Base-by-base conservation (phyloP, 1,140 invertebrate genomes). In the Pomacea maculata region DNA sequence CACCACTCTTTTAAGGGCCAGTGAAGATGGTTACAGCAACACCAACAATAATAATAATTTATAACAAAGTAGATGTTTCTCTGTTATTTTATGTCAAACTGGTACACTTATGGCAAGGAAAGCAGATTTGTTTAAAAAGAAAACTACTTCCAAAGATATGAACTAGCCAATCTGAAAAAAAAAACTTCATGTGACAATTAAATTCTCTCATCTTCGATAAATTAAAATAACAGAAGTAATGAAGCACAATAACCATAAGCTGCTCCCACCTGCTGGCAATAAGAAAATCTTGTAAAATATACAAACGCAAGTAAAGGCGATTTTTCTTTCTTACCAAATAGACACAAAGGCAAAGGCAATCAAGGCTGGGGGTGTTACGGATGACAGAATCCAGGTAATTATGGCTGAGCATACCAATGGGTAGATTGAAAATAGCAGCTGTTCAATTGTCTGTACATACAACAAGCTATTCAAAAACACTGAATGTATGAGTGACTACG, bases 391-490 rank as follows among this genome's bases (percentile, higher is more conserved):
- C 88, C 88, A 89, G 4, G 85, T 86, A 25, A 85, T 76, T 14
- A 88, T 77, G 9, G 82, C 75, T 4, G 80, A 83, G 61, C 84
- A 86, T 64, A 86, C 52, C 63, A 78, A 81, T n/a, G 88, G 88
- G 74, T 88, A 89, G 0, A 81, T 68, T 12, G 86, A 82, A 79
- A 89, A 89, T 74, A 89, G 68, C 61, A 87, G 10, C 80, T 83
- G 82, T 71, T 89, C 88, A 34, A 87, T 83, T 34, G 84, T 78
- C 88, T 89, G 80, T 67, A 86, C 57, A 61, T 17, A 61, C 11
- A 61, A 11, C 11, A 61, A 61, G 15, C 9, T 17, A 61, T 61
- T 9, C 3, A 61, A 11, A 61, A 61, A 17, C 8, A 61, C 57
- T 61, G 57, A 61, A 17, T 45, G 34, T 6, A 45, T 6, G 34